Evolutionary conservation across 2,113 vertebrate species (phyloP).

Genomic region (Carassius carassius): DNA sequence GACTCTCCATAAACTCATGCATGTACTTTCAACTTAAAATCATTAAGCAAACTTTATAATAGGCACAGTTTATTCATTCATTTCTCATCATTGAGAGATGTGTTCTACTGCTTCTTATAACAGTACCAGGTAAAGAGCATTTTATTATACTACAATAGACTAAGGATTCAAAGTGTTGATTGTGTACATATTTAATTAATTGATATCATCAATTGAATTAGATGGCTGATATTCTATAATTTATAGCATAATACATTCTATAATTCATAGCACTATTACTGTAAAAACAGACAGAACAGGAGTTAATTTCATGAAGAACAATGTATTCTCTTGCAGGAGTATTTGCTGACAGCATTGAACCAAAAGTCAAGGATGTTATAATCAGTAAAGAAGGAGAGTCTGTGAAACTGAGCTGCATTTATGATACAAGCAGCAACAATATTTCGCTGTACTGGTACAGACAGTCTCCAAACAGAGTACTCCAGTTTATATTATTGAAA

Average conservation of each 20-base stretch:
- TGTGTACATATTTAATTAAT: background rate
- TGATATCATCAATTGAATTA: no score
- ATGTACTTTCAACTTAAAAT: background rate
- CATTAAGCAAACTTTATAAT: background rate
- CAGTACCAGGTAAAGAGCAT: conserved; percentile 3
- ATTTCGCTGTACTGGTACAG: conserved; percentile 11
- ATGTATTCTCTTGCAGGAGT: background rate
- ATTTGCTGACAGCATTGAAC: conserved; percentile 11
- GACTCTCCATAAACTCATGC: background rate
- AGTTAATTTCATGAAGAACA: background rate
- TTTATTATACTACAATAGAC: background rate
- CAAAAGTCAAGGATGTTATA: background rate
- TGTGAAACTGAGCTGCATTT: conserved; percentile 15
- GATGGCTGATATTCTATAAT: no score
- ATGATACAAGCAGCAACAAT: background rate
- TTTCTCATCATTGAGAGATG: background rate
- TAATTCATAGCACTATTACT: background rate
- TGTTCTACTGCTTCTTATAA: conserved; percentile 14
- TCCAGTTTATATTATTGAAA: background rate
- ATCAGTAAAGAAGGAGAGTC: background rate
- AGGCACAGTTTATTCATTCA: background rate
- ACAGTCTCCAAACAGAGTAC: background rate
- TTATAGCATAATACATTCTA: no score
- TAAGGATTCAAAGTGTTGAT: background rate
- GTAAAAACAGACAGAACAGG: background rate